phyloP scores from a whole-genome alignment of 2,113 vertebrate genomes.

The Mastomys natalensis region DNA sequence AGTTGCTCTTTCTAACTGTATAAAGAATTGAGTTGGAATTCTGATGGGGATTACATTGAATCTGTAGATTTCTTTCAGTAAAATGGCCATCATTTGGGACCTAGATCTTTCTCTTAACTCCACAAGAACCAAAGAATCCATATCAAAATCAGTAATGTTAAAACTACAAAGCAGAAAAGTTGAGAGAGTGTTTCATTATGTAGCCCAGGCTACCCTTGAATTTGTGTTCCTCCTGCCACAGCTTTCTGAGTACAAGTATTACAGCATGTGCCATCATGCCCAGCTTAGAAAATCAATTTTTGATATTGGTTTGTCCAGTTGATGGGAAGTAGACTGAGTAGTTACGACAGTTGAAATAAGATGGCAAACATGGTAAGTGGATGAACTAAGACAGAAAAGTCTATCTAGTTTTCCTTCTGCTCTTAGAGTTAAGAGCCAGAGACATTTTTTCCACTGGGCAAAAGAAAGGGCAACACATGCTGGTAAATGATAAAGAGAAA shows the following conservation, averaged over 20 bases:
- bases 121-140: too few relatives aligned
- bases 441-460: background rate
- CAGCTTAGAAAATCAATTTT: background rate
- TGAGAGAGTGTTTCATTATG: background rate
- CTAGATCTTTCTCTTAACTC: too few relatives aligned
- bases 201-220: background rate
- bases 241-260: background rate
- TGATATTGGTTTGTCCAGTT: background rate
- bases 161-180: background rate
- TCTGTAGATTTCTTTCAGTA: too few relatives aligned
- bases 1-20: too few relatives aligned
- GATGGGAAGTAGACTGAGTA: background rate
- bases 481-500: too few relatives aligned
- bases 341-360: background rate
- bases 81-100: too few relatives aligned
- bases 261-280: background rate
- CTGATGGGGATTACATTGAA: too few relatives aligned
- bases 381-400: background rate
- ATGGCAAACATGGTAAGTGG: background rate
- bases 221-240: background rate
- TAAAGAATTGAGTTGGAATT: too few relatives aligned
- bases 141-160: background rate
- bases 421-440: background rate
- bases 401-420: background rate
- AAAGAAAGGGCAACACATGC: background rate